phyloP scores from a whole-genome alignment of 2,113 vertebrate species.

The Esox niger region DNA sequence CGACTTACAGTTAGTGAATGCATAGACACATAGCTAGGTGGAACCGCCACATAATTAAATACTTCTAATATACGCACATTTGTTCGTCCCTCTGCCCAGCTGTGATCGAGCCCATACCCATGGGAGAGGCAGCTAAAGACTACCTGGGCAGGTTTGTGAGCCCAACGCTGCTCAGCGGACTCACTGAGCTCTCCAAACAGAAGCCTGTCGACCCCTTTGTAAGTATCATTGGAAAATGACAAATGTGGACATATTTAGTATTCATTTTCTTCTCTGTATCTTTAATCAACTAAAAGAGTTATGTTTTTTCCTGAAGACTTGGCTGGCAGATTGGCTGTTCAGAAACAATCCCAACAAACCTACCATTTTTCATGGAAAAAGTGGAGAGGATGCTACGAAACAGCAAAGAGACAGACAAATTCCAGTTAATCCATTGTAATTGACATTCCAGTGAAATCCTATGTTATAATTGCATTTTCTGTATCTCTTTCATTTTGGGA shows the following conservation, averaged over 20 bases:
- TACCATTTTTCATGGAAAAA: slow-evolving; percentile 53
- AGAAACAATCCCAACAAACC: slow-evolving; percentile 88
- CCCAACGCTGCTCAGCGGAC: slow-evolving; percentile 83
- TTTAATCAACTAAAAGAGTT: background rate
- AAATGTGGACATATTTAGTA: background rate
- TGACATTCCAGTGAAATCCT: too few species aligned
- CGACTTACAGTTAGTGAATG: too few species aligned
- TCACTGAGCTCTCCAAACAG: slow-evolving; percentile 86
- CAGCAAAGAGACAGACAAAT: background rate
- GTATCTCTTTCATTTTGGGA: too few species aligned
- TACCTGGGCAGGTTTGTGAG: slow-evolving; percentile 83
- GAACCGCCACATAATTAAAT: too few species aligned
- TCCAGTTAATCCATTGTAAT: background rate
- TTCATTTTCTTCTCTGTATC: background rate
- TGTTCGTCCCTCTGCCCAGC: slow-evolving; percentile 63
- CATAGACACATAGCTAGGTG: too few species aligned
- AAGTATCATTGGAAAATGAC: slow-evolving; percentile 49
- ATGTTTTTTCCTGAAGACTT: slow-evolving; percentile 70
- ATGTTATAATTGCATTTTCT: too few species aligned
- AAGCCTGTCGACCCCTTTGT: slow-evolving; percentile 88
- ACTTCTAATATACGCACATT: background rate
- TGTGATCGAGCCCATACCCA: slow-evolving; percentile 78
- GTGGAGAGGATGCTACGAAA: slow-evolving; percentile 46
- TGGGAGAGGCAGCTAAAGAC: slow-evolving; percentile 75
- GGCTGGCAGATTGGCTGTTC: slow-evolving; percentile 92